These are phyloP conservation scores for Ia io DNA, from an alignment of 2,113 vertebrate genomes.

Conservation along the genomic window DNA sequence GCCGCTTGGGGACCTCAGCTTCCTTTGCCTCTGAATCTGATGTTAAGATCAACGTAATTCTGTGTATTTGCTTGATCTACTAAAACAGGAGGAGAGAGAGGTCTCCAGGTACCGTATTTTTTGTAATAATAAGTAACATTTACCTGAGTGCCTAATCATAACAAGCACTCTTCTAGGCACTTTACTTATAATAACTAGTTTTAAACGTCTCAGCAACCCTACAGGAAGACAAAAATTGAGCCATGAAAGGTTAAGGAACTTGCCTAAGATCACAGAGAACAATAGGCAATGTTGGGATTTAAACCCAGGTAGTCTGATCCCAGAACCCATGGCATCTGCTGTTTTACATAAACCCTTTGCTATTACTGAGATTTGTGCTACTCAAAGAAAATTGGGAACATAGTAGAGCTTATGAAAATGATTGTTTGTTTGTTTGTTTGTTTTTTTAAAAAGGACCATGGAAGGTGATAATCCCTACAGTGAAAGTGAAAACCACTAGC, in stretches of 20 bases:
- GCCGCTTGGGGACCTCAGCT: not conserved
- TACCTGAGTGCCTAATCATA: not conserved
- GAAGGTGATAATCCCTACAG: not conserved
- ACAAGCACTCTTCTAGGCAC: not conserved
- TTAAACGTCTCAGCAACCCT: not conserved
- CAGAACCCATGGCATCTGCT: not conserved
- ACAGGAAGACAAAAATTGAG: not conserved
- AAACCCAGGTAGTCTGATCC: not conserved
- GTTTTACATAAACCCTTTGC: not conserved
- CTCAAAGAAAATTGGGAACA: not conserved
- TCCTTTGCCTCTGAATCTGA: slow-evolving; percentile 24
- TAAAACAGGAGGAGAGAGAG: not conserved
- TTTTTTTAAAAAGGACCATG: not conserved
- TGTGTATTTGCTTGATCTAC: not conserved
- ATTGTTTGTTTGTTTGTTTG: too few relatives aligned
- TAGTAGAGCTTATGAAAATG: not conserved
- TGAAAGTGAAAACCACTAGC: not conserved
- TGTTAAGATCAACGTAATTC: not conserved
- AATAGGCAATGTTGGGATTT: not conserved
- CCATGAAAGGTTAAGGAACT: not conserved
- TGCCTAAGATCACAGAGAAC: not conserved
- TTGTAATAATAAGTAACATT: not conserved
- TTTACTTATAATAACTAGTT: not conserved
- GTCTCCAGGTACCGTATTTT: not conserved
- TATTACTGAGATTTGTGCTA: not conserved